phyloP scores from a whole-genome alignment of 1,140 invertebrate genomes.

The Drosophila baimaii region DNA sequence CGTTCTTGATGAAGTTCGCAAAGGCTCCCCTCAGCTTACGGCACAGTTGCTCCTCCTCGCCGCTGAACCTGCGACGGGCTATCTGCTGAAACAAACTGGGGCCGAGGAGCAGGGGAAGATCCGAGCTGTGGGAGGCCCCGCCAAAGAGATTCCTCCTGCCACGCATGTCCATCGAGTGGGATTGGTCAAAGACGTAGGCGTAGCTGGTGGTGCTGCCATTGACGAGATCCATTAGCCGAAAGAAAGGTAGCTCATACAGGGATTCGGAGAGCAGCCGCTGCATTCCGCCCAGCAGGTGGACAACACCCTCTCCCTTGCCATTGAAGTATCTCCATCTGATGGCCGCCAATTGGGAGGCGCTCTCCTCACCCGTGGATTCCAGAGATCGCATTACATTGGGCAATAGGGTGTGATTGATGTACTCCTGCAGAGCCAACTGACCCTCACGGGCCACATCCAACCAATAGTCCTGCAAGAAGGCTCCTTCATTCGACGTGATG shows the following conservation, averaged over 20 bases:
- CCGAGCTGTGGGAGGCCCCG: constrained; percentile 86
- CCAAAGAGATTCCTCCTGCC: constrained; percentile 79
- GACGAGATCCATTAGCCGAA: constrained; percentile 68
- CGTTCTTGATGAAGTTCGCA: constrained; percentile 87
- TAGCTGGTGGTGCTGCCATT: constrained; percentile 75
- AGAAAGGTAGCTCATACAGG: constrained; percentile 75
- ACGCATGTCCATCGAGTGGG: constrained; percentile 81
- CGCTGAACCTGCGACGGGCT: constrained; percentile 85
- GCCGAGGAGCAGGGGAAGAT: constrained; percentile 88
- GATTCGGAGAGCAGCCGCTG: constrained; percentile 77
- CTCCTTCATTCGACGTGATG: constrained; percentile 86
- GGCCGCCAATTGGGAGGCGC: constrained; percentile 79
- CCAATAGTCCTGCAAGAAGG: constrained; percentile 86
- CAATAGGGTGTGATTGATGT: constrained; percentile 85
- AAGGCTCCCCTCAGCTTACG: constrained; percentile 86
- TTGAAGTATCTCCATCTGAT: constrained; percentile 86
- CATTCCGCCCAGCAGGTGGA: constrained; percentile 67
- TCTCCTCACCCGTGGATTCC: constrained; percentile 37
- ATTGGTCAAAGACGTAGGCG: constrained; percentile 85
- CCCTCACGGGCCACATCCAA: constrained; percentile 85
- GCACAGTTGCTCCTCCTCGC: constrained; percentile 86
- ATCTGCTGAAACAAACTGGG: constrained; percentile 87
- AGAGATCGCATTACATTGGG: constrained; percentile 83
- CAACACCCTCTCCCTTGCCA: constrained; percentile 40
- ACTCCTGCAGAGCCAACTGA: constrained; percentile 84